phyloP scores from a whole-genome alignment of 2,797 vertebrate genomes.

The Geotrypetes seraphini region DNA sequence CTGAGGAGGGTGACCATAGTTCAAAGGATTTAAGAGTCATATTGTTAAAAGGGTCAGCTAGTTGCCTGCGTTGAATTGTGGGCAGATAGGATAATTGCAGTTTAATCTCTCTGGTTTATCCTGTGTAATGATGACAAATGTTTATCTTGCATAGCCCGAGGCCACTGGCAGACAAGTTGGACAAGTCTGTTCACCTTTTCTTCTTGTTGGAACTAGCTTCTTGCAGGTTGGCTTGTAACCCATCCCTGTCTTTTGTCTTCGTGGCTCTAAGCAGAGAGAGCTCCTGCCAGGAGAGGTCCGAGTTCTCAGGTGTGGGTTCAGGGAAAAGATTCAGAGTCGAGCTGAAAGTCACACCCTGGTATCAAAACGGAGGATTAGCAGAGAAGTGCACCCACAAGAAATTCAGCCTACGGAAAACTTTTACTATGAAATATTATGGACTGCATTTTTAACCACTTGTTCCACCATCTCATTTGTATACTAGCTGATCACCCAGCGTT shows the following conservation, averaged over 20 bases:
- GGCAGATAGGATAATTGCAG: not conserved
- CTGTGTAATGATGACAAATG: not conserved
- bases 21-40: not conserved
- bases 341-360: no score
- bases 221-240: not conserved
- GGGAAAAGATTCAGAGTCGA: no score
- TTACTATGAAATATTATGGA: no score
- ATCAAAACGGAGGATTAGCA: no score
- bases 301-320: no score
- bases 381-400: no score
- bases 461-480: no score
- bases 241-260: not conserved
- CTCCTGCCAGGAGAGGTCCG: not conserved
- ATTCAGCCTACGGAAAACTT: no score
- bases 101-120: constrained; percentile 5
- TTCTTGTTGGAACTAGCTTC: not conserved
- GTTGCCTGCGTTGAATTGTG: not conserved
- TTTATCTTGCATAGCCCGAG: not conserved
- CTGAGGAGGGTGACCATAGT: not conserved
- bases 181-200: not conserved
- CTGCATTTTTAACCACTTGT: no score
- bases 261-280: not conserved
- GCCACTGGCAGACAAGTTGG: not conserved
- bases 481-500: no score
- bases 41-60: not conserved